These are phyloP conservation scores for Lypha dubia DNA, from an alignment of 2,888 invertebrate genomes.

Conservation along the genomic window DNA sequence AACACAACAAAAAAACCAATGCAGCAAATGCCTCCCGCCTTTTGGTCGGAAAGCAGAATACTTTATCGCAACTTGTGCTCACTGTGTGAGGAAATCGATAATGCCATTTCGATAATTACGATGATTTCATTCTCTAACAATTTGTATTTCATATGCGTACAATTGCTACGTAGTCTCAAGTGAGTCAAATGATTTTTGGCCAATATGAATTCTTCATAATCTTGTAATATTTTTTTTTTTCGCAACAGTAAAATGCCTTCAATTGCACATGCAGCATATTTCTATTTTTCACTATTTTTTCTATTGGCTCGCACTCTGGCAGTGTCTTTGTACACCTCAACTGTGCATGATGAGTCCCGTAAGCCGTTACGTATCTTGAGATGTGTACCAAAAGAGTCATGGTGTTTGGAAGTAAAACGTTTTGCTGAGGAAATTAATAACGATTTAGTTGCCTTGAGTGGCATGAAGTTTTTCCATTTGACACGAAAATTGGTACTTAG, in stretches of 20 bases:
- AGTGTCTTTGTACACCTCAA: constrained; percentile 85
- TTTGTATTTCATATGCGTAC: constrained; percentile 86
- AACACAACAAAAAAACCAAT: background rate
- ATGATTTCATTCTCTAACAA: constrained; percentile 85
- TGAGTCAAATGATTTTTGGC: constrained; percentile 72
- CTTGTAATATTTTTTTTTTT: constrained; percentile 8
- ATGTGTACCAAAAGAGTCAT: constrained; percentile 83
- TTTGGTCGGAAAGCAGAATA: constrained; percentile 84
- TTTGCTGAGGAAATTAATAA: constrained; percentile 82
- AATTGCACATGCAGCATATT: constrained; percentile 84
- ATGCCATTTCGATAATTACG: constrained; percentile 84
- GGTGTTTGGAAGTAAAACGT: constrained; percentile 83
- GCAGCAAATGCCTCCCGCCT: constrained; percentile 80
- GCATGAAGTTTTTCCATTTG: constrained; percentile 82
- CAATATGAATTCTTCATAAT: constrained; percentile 10
- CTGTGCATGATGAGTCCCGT: constrained; percentile 85
- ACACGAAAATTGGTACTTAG: constrained; percentile 82
- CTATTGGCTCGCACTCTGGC: constrained; percentile 85
- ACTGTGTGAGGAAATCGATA: constrained; percentile 84
- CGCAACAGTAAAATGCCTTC: constrained; percentile 80
- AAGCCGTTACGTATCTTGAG: constrained; percentile 82
- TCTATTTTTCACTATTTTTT: constrained; percentile 85
- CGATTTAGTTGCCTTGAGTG: constrained; percentile 81
- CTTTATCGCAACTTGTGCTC: constrained; percentile 84
- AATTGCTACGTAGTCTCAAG: constrained; percentile 85